Conservation (phyloP, 2,888 invertebrate species). For the Cordilura impudica region DNA sequence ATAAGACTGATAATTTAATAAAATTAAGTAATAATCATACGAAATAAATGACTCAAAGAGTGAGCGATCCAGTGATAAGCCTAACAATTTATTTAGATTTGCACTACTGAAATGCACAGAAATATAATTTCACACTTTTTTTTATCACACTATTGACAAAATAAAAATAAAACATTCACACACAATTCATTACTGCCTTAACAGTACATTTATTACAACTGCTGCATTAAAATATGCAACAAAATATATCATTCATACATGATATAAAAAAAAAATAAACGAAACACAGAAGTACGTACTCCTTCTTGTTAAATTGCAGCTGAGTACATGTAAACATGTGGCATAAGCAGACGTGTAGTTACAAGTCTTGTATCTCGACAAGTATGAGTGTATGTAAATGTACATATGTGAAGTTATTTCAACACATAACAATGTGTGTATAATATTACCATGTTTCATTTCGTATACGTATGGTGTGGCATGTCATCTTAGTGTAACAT, state of each 20-base stretch:
- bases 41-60: no score
- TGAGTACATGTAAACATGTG: constrained; percentile 46
- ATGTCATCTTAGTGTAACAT: constrained; percentile 35
- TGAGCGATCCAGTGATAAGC: no score
- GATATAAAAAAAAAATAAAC: no score
- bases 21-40: no score
- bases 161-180: neutral
- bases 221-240: neutral
- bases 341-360: constrained; percentile 22
- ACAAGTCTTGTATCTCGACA: constrained; percentile 1
- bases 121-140: no score
- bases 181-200: neutral
- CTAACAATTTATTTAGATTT: no score
- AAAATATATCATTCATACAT: neutral
- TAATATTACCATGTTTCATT: no score
- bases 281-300: neutral
- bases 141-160: no score
- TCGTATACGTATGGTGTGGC: constrained; percentile 15
- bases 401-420: neutral
- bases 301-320: constrained; percentile 32
- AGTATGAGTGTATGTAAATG: neutral
- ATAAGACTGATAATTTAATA: no score
- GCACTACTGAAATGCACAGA: no score
- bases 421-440: neutral
- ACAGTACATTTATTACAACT: no score